Base-by-base conservation (phyloP, 2,888 invertebrate species). In the Isotomurus palustris region DNA sequence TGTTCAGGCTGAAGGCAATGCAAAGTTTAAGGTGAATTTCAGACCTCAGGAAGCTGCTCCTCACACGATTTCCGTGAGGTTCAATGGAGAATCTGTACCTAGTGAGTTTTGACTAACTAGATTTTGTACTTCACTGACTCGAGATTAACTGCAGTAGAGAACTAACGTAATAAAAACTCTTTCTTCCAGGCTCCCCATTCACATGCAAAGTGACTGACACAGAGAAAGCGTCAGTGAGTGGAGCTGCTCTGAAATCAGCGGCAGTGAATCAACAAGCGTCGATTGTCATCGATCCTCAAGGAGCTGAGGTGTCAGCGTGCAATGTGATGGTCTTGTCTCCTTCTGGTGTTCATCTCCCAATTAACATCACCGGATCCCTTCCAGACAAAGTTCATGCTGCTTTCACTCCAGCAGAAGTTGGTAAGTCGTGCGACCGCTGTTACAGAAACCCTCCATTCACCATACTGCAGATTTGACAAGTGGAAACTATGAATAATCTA, bases 1-100 rank as follows among this genome's bases (percentile, higher is more conserved):
- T 75, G 96, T 97, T 1, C 92, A 94, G 73, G 91, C 93, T 41
- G 95, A 96, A 79, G 95, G 95, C 38, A 95, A 95, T 75, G 96
- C 95, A 0, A 85, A 91, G 71, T 97, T 97, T 73, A 76, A 84
- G 74, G 89, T 91, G 22, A 95, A 96, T 77, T 97, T 97, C 78
- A 94, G 94, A 73, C 96, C 96, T 0, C 89, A 91, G 29, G 93
- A 94, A 78, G 86, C 94, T 0, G 91, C 91, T 2, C 83, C 87
- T 0, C 96, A 97, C 77, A 88, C 87, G 35, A 62, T 62, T 36
- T 62, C 93, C 45, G 94, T 97, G 29, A 84, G 85, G 73, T 88
- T 85, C 73, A 84, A 84, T 71, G 82, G 83, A 35, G 83, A 84
- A 72, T 80, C 82, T 28, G 62, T 62, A 6, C 82, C 83, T 71